These are phyloP conservation scores for Augochlorella aurata DNA, from an alignment of 2,888 invertebrate genomes.

Conservation along the genomic window DNA sequence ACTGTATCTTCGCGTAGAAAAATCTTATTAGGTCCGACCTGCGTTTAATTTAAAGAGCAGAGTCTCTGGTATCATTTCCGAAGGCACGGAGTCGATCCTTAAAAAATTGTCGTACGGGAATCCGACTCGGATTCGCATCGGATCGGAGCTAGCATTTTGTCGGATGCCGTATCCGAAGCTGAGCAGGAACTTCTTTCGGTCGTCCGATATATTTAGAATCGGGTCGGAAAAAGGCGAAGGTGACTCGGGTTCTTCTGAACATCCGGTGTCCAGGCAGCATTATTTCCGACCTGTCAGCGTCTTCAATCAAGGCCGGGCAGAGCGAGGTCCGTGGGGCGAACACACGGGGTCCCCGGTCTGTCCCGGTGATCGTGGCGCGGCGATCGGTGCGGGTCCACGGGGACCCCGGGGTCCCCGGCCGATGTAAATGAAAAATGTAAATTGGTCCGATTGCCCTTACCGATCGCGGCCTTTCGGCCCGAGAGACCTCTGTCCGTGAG, in stretches of 20 bases:
- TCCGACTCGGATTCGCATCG: no score
- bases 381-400: constrained; percentile 18
- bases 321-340: not conserved
- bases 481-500: constrained; percentile 58
- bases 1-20: no score
- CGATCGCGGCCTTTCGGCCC: constrained; percentile 68
- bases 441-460: constrained; percentile 78
- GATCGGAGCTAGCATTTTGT: no score
- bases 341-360: not conserved
- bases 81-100: no score
- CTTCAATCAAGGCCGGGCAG: constrained; percentile 47
- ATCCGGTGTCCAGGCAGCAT: constrained; percentile 37
- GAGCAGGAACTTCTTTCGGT: not conserved
- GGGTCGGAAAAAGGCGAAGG: constrained; percentile 5
- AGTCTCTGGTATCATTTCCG: no score
- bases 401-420: constrained; percentile 30
- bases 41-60: no score
- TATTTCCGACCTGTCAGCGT: constrained; percentile 53
- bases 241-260: constrained; percentile 18
- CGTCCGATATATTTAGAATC: not conserved
- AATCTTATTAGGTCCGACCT: no score
- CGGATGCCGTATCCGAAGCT: not conserved
- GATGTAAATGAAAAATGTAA: constrained; percentile 81
- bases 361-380: constrained; percentile 2
- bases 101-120: no score